Evolutionary conservation across 1,140 invertebrate species (phyloP), one percentile per base, ranked within the genome.

Genomic region (Drosophila novamexicana): DNA sequence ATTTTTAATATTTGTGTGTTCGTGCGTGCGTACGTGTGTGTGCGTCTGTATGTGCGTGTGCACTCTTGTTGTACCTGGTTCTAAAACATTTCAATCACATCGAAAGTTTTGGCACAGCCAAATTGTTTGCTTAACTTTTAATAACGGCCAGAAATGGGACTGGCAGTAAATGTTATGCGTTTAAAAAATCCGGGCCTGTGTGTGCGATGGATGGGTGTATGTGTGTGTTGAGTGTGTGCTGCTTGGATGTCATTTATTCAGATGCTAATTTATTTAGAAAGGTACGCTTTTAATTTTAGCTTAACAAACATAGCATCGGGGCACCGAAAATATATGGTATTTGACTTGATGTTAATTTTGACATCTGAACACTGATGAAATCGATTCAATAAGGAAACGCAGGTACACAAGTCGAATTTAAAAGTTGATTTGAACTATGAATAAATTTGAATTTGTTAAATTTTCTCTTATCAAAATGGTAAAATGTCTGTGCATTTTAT

Each of bases 21-120:
- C 3, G 32, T 12, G 36, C 34, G 10, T 14, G 7, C 9, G 29
- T 61, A 9, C 32, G 5, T 18, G 14, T 61, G 18, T 57, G 39
- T 29, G 4, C 5, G 22, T 29, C 2, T 29, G 0, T 29, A 5
- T 34, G 22, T 57, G 22, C 39, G 16, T 37, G 37, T 42, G 22
- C 12, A 9, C 59, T 65, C 57, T 44, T 75, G 53, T 75, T 71
- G 76, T 66, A 86, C 68, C 78, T 82, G 67, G 75, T 63, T 82
- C 77, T 74, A 82, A 82, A 88, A 79, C 83, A 82, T 86, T 86
- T 86, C 83, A 86, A 86, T 86, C 83, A 88, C 69, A 70, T 69
- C 83, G 66, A 88, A 88, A 82, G 66, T 88, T 88, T 81, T 76
- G 59, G 63, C 75, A 81, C 66, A 66, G 65, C 79, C 69, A 56